phyloP scores from a whole-genome alignment of 1,140 invertebrate genomes.

The Lethocerus indicus region DNA sequence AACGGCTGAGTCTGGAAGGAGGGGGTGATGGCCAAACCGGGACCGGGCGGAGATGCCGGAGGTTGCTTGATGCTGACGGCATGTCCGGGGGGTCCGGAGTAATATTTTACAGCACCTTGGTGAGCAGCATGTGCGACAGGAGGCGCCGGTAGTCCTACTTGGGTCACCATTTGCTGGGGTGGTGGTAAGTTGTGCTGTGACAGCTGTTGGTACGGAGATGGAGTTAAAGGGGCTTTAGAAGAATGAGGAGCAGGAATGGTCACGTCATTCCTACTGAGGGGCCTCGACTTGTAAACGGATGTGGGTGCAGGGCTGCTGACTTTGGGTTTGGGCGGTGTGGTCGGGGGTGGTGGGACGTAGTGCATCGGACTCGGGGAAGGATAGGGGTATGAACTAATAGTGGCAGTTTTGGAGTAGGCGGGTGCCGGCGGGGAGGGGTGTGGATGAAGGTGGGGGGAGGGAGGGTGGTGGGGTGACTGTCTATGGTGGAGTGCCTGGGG shows the following conservation, averaged over 20 bases:
- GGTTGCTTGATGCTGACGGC: constrained; percentile 21
- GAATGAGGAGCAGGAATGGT: constrained; percentile 41
- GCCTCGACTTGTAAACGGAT: constrained; percentile 53
- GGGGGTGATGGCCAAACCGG: constrained; percentile 16
- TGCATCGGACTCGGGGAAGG: constrained; percentile 18
- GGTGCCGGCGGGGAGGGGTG: constrained; percentile 15
- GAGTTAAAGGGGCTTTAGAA: constrained; percentile 44
- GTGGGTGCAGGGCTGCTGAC: constrained; percentile 61
- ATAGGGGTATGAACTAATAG: constrained; percentile 21
- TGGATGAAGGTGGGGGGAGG: constrained; percentile 12
- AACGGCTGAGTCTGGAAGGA: constrained; percentile 49
- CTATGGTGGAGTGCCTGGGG: constrained; percentile 16
- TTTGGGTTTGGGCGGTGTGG: constrained; percentile 41
- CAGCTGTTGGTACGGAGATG: constrained; percentile 42
- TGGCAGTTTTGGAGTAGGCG: constrained; percentile 18
- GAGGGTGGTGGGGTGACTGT: constrained; percentile 16
- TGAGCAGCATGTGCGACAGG: constrained; percentile 27
- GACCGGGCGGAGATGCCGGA: constrained; percentile 27
- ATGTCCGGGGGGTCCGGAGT: too few relatives aligned
- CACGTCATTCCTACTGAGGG: constrained; percentile 32
- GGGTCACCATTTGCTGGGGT: constrained; percentile 24
- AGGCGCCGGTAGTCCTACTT: constrained; percentile 28
- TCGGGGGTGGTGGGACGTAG: constrained; percentile 20
- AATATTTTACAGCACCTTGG: constrained; percentile 6
- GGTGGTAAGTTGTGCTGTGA: constrained; percentile 37